phyloP scores from a whole-genome alignment of 2,888 invertebrate species.

The Tricholauxania praeusta region DNA sequence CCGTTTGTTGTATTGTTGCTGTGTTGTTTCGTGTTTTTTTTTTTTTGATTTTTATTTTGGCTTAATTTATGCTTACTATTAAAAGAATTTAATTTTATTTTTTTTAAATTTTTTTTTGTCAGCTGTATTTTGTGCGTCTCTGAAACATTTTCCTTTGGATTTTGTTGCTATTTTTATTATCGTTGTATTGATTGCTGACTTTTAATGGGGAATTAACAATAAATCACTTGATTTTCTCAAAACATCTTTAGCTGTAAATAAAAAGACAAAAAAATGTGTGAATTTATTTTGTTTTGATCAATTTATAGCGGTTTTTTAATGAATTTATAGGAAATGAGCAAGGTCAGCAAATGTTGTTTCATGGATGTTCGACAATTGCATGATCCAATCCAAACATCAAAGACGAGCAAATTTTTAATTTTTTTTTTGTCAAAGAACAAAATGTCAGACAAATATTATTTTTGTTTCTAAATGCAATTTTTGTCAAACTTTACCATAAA shows the following conservation, averaged over 20 bases:
- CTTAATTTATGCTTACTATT: constrained; percentile 22
- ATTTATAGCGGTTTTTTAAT: not conserved
- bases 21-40: constrained; percentile 35
- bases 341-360: not conserved
- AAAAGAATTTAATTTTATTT: constrained; percentile 5
- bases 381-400: too few relatives aligned
- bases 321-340: not conserved
- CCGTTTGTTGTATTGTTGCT: constrained; percentile 37
- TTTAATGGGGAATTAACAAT: constrained; percentile 11
- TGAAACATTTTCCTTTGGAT: constrained; percentile 31
- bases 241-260: constrained; percentile 26
- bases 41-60: constrained; percentile 25
- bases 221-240: constrained; percentile 8
- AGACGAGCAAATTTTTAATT: too few relatives aligned
- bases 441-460: too few relatives aligned
- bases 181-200: constrained; percentile 3
- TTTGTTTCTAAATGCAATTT: too few relatives aligned
- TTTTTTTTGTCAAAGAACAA: too few relatives aligned
- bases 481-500: too few relatives aligned
- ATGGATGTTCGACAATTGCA: too few relatives aligned
- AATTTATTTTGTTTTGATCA: too few relatives aligned
- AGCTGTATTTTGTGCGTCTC: constrained; percentile 31
- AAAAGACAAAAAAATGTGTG: constrained; percentile 7
- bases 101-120: constrained; percentile 37
- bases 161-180: constrained; percentile 22